Percentiles rank a stretch among this genome's conserved stretches.
phyloP scores from a whole-genome alignment of 2,888 invertebrate genomes.

The Miltochrista miniata region DNA sequence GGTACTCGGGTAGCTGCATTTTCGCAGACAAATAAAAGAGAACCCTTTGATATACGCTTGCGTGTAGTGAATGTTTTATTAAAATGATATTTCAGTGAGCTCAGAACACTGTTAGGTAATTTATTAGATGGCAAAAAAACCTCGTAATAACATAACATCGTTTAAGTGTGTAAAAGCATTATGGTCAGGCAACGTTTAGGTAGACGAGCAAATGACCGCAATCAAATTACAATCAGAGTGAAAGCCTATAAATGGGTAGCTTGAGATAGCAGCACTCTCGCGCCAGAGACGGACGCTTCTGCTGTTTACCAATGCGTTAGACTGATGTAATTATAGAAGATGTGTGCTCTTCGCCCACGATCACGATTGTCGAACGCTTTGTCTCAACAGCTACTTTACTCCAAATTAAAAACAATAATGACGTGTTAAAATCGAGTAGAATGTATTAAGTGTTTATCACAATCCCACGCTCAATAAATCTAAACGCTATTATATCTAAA shows the following conservation, averaged over 20 bases:
- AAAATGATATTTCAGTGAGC: neutral
- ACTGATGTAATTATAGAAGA: slow-evolving; percentile 64
- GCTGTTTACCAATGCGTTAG: slow-evolving; percentile 70
- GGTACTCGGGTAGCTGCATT: slow-evolving; percentile 16
- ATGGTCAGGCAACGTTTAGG: slow-evolving; percentile 57
- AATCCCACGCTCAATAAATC: neutral
- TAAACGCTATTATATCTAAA: neutral
- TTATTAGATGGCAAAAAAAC: slow-evolving; percentile 57
- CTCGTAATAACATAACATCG: slow-evolving; percentile 50
- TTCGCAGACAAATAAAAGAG: slow-evolving; percentile 21
- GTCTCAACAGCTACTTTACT: slow-evolving; percentile 31
- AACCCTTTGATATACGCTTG: slow-evolving; percentile 14
- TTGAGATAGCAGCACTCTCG: slow-evolving; percentile 46
- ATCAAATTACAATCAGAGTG: slow-evolving; percentile 77
- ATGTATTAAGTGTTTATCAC: neutral
- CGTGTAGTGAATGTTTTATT: slow-evolving; percentile 1
- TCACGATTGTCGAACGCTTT: slow-evolving; percentile 48
- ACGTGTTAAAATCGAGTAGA: slow-evolving; percentile 28
- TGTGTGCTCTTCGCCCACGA: slow-evolving; percentile 59
- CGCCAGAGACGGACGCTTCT: slow-evolving; percentile 36
- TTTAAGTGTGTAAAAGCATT: slow-evolving; percentile 56
- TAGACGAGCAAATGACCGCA: slow-evolving; percentile 71
- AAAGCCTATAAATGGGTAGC: slow-evolving; percentile 65
- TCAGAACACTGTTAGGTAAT: slow-evolving; percentile 31
- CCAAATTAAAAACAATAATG: slow-evolving; percentile 8